These are phyloP conservation scores for Ochotona princeps DNA, from an alignment of 2,113 vertebrate genomes.

Conservation along the genomic window DNA sequence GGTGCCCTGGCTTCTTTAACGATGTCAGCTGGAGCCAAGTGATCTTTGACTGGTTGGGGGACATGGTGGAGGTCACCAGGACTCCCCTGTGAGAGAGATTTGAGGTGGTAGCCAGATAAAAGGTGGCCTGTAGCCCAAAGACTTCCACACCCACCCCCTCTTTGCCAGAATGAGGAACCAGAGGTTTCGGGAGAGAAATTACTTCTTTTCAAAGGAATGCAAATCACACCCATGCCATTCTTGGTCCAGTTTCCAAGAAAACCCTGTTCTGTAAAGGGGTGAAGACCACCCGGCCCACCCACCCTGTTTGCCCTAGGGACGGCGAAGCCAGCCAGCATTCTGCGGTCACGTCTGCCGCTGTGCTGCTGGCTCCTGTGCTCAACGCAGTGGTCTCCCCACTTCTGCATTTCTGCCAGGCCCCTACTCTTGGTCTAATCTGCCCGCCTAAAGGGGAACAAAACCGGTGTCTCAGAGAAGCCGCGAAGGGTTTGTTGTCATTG, in stretches of 20 bases:
- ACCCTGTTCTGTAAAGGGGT: neutral
- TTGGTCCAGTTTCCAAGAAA: slow-evolving; percentile 13
- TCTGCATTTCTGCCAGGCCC: neutral
- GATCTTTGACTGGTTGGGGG: neutral
- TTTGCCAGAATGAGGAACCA: slow-evolving; percentile 49
- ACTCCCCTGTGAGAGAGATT: neutral
- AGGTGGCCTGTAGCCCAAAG: too few species aligned
- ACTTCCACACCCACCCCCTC: too few species aligned
- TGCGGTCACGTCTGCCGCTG: neutral
- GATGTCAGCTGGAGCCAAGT: neutral
- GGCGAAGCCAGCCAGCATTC: neutral
- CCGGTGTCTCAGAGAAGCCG: neutral
- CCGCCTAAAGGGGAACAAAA: neutral
- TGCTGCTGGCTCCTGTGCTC: neutral
- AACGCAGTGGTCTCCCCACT: too few species aligned
- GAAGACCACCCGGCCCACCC: neutral
- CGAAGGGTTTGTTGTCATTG: too few species aligned
- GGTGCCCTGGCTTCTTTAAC: neutral
- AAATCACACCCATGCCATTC: neutral
- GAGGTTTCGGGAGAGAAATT: slow-evolving; percentile 35
- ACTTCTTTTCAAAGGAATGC: slow-evolving; percentile 49
- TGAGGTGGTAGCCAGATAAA: too few species aligned
- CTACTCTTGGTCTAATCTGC: slow-evolving; percentile 11
- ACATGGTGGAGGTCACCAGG: neutral
- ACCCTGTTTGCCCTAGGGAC: neutral